Base-by-base conservation (phyloP, 1,140 invertebrate species). In the Chironomus tepperi region DNA sequence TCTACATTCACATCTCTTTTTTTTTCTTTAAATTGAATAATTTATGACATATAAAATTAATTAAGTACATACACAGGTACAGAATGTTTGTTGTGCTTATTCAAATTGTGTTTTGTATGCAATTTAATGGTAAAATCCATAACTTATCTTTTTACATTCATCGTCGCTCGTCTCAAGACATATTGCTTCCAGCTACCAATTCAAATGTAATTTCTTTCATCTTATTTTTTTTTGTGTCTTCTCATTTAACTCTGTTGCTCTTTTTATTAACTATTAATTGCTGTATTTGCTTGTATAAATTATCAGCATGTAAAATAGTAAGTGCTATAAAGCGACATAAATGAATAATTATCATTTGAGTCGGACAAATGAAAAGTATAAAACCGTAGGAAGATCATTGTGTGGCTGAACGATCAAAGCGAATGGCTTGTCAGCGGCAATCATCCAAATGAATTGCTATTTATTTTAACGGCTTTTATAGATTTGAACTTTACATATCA, bases 21-120 rank as follows among this genome's bases (percentile, higher is more conserved):
- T 34, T 34, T 34, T 34, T 34, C 24, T 34, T 5, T 34, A 15
- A 57, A 57, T 57, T 57, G 47, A 57, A 57, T 57, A 57, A 57
- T 57, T 57, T 57, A 57, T 57, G 47, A 57, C 47, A 57, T n/a
- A 57, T 57, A 57, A 57, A 57, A 57, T 57, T 57, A 57, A 57
- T 57, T 57, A 57, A 57, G 47, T 57, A 12, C 24, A 34, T 34
- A 34, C 24, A 34, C 24, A 34, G 24, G 24, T 15, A 57, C 12
- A 57, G 12, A 15, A n/a, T 57, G 47, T 57, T 57, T 57, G n/a
- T 57, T 57, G 47, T 12, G 12, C 47, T 57, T 57, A n/a, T n/a
- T 57, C n/a, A 57, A n/a, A 12, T 57, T 57, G 12, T 15, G 47
- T n/a, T 57, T 57, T 34, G 24, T 34, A 34, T 34, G 24, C 24